A percentile compares a stretch with the other conserved stretches of the same genome.
These are phyloP conservation scores for Pyrocoelia pectoralis DNA, from an alignment of 2,888 invertebrate species.

Conservation along the genomic window DNA sequence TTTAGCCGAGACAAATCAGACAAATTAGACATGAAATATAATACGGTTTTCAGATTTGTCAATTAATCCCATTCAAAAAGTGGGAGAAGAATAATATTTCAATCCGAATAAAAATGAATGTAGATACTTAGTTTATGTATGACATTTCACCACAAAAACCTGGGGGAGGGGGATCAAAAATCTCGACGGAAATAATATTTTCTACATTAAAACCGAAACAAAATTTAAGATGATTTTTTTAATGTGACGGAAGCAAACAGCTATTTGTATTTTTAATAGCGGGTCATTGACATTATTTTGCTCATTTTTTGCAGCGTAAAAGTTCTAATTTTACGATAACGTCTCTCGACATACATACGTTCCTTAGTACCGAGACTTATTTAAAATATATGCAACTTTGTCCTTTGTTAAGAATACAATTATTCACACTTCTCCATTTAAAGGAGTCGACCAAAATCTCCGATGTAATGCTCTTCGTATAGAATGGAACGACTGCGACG, in stretches of 20 bases:
- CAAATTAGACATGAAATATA: too few species aligned
- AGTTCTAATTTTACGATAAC: conserved; percentile 1
- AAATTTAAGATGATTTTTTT: neutral
- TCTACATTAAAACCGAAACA: neutral
- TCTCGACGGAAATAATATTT: neutral
- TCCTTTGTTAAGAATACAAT: conserved; percentile 23
- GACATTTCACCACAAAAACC: too few species aligned
- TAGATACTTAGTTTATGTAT: too few species aligned
- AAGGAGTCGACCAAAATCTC: conserved; percentile 23
- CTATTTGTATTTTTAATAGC: conserved; percentile 9
- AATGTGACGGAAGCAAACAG: neutral
- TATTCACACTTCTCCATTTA: conserved; percentile 27
- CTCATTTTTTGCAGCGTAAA: conserved; percentile 6
- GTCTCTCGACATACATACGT: neutral
- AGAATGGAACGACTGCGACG: conserved; percentile 32
- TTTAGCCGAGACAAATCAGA: too few species aligned
- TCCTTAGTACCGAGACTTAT: neutral
- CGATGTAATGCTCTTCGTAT: conserved; percentile 21
- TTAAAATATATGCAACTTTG: neutral
- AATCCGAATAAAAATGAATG: too few species aligned
- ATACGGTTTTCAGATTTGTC: too few species aligned
- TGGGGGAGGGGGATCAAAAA: too few species aligned
- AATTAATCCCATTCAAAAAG: too few species aligned
- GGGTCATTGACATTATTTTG: conserved; percentile 9
- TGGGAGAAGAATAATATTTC: too few species aligned